Conservation (phyloP, 2,113 vertebrate species). For the Sminthopsis crassicaudata region DNA sequence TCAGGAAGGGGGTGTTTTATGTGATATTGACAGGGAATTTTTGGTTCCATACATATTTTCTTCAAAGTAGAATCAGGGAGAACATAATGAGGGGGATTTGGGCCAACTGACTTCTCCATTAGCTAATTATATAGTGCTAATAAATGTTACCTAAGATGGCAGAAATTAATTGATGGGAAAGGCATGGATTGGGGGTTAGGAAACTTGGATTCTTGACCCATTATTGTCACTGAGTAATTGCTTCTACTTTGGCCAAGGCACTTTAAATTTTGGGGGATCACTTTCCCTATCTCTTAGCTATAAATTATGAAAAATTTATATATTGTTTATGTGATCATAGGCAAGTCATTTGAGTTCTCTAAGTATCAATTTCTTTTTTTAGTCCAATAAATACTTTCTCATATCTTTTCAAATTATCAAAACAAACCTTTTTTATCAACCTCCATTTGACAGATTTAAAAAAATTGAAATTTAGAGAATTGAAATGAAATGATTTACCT, state of each 20-base stretch:
- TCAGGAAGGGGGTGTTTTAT: not conserved
- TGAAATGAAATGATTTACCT: not conserved
- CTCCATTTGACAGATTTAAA: not conserved
- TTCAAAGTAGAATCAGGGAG: not conserved
- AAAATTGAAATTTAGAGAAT: conserved; percentile 17
- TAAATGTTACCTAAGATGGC: not conserved
- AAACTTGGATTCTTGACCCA: not conserved
- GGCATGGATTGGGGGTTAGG: not conserved
- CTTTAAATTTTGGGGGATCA: not conserved
- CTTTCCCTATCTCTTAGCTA: not conserved
- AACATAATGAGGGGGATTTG: not conserved
- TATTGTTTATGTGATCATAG: not conserved
- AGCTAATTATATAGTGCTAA: not conserved
- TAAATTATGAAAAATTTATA: not conserved
- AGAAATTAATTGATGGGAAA: not conserved
- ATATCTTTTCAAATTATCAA: not conserved
- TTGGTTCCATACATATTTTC: not conserved
- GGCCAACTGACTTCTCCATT: not conserved
- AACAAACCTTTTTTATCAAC: not conserved
- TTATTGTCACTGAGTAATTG: not conserved
- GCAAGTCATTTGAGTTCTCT: not conserved
- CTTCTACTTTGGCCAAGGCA: not conserved
- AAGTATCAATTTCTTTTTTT: not conserved
- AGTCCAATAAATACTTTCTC: not conserved
- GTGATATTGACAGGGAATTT: not conserved